These are phyloP conservation scores for Dicrurus megarhynchus DNA, from an alignment of 2,113 vertebrate species.

Conservation along the genomic window DNA sequence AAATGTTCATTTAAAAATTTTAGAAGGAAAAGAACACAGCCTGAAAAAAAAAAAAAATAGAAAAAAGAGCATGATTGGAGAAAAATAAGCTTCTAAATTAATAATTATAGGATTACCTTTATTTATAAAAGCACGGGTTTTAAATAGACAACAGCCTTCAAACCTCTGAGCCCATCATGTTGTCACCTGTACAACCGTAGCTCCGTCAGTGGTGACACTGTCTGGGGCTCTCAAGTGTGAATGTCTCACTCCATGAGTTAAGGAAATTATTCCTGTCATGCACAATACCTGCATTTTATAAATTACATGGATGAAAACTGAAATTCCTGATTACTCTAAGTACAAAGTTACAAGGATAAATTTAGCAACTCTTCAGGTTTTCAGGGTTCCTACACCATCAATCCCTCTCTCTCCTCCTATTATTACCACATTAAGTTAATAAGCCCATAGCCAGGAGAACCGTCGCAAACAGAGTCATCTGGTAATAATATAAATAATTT, in stretches of 20 bases:
- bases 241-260: background rate
- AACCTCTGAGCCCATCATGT: background rate
- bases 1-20: background rate
- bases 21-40: background rate
- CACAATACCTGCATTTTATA: background rate
- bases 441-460: background rate
- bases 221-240: background rate
- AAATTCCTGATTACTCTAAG: background rate
- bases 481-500: slow-evolving; percentile 23
- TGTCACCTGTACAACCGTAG: background rate
- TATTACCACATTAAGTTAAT: slow-evolving; percentile 10
- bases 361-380: background rate
- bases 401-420: background rate
- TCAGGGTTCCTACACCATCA: background rate
- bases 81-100: background rate
- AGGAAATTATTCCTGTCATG: background rate
- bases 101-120: background rate
- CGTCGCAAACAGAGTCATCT: background rate
- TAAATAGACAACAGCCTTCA: background rate
- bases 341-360: background rate
- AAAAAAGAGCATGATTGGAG: background rate
- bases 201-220: background rate
- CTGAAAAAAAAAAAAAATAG: background rate
- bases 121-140: background rate
- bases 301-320: background rate